A percentile compares a stretch with the other conserved stretches of the same genome.
Conservation (phyloP, 2,888 invertebrate genomes). For the Cheilosia impressa region DNA sequence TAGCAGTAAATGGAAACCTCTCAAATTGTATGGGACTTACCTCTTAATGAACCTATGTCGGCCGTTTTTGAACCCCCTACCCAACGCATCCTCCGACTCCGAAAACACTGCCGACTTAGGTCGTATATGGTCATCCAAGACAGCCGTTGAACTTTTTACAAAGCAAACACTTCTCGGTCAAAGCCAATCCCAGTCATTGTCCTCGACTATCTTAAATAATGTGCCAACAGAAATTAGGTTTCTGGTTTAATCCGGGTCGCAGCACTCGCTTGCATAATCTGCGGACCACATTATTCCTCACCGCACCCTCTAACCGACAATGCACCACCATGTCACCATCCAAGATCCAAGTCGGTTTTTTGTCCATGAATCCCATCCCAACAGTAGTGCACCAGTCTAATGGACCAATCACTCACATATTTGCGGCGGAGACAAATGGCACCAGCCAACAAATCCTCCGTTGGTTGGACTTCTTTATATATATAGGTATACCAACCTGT, state of each 20-base stretch:
- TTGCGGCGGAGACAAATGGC: conserved; percentile 45
- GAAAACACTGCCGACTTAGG: no score
- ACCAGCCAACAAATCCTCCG: conserved; percentile 18
- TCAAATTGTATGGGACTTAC: background rate
- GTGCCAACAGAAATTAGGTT: conserved; percentile 29
- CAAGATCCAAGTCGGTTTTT: conserved; percentile 7
- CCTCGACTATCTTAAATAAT: conserved; percentile 3
- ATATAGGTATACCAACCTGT: conserved; percentile 17
- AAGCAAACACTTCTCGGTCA: no score
- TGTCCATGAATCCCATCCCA: background rate
- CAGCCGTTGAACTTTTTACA: no score
- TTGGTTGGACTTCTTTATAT: background rate
- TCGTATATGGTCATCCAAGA: no score
- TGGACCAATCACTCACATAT: conserved; percentile 31
- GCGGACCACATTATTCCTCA: background rate
- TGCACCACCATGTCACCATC: conserved; percentile 11
- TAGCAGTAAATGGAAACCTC: background rate
- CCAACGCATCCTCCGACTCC: no score
- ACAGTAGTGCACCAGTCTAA: conserved; percentile 42
- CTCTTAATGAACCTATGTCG: no score
- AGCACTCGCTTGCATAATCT: conserved; percentile 32
- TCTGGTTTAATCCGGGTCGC: conserved; percentile 23
- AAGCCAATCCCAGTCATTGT: background rate
- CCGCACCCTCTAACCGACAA: background rate
- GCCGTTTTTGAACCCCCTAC: no score